These are phyloP conservation scores for Mnemiopsis leidyi DNA, from an alignment of 37 sponge, comb jelly and placozoan species.

Conservation along the genomic window DNA sequence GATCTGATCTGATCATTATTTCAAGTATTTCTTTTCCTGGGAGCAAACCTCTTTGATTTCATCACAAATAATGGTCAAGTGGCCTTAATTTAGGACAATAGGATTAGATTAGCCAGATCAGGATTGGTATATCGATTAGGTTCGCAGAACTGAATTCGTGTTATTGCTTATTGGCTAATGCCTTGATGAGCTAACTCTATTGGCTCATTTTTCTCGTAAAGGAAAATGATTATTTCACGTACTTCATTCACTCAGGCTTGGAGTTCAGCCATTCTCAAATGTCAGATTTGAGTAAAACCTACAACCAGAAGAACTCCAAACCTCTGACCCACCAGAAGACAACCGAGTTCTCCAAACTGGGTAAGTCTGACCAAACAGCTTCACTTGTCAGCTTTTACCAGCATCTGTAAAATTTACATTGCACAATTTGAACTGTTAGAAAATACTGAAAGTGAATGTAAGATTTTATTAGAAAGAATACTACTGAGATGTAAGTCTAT, in stretches of 20 bases:
- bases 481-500: too few species aligned
- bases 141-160: neutral
- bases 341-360: constrained; percentile 22
- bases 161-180: neutral
- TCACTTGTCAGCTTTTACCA: too few species aligned
- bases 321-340: neutral
- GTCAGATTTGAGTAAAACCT: constrained; percentile 11
- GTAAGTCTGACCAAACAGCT: too few species aligned
- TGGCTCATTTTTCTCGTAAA: neutral
- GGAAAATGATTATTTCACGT: neutral
- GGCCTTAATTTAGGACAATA: neutral
- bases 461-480: too few species aligned
- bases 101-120: neutral
- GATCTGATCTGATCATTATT: neutral
- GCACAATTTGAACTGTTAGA: too few species aligned
- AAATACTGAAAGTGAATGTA: too few species aligned
- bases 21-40: neutral
- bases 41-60: neutral
- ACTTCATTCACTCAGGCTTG: neutral
- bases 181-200: too few species aligned
- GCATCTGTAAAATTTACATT: too few species aligned
- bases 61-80: neutral
- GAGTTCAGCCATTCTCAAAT: neutral
- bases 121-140: neutral
- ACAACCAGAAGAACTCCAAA: neutral